Conservation (phyloP, 2,797 vertebrate genomes). For the Pangasius djambal region DNA sequence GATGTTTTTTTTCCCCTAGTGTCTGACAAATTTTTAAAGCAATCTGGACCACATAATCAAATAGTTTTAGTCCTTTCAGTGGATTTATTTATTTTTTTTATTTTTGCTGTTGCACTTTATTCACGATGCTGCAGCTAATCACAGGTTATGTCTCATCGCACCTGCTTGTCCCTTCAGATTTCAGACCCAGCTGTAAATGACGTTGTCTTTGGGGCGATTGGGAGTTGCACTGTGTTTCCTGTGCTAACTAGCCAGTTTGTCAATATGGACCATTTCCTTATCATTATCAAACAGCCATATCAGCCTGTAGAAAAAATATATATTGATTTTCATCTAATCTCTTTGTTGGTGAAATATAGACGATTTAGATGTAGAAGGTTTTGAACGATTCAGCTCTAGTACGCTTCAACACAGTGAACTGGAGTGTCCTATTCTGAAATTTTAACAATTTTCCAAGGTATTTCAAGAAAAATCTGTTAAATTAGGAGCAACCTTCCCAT, state of each 20-base stretch:
- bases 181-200: neutral
- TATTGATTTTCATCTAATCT: neutral
- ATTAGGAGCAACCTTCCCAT: neutral
- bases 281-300: neutral
- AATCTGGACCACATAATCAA: neutral
- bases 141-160: neutral
- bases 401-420: neutral
- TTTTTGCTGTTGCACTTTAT: neutral
- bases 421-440: neutral
- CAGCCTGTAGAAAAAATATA: too few species aligned
- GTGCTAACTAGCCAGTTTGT: neutral
- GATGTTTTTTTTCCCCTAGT: neutral
- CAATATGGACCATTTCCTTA: neutral
- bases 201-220: neutral
- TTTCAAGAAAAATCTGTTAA: too few species aligned
- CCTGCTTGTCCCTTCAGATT: neutral
- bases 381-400: neutral
- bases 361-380: neutral
- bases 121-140: neutral
- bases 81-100: neutral
- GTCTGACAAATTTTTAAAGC: neutral
- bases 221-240: neutral
- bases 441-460: neutral
- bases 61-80: neutral
- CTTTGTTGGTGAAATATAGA: neutral